A percentile compares a stretch with the other conserved stretches of the same genome.
Evolutionary conservation across 2,113 vertebrate species (phyloP).

Genomic region (Corydoras sp.): DNA sequence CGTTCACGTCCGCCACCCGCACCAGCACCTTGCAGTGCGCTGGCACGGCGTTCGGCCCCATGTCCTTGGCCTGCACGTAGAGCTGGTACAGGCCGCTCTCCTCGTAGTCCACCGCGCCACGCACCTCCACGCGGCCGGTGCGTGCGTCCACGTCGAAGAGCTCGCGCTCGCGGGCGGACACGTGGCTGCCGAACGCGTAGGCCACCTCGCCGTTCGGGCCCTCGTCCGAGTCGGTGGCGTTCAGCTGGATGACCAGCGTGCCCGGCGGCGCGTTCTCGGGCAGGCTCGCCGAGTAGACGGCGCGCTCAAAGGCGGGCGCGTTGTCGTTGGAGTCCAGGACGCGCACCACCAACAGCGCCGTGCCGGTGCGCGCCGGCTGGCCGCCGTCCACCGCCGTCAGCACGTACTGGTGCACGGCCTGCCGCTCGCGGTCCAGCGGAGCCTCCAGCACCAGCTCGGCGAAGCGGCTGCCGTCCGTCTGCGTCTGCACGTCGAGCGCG

Average conservation of each 20-base stretch:
- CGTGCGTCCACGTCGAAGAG: constrained; percentile 84
- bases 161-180: constrained; percentile 81
- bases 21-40: constrained; percentile 96
- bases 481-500: constrained; percentile 92
- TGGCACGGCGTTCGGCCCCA: constrained; percentile 91
- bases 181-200: constrained; percentile 94
- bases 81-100: constrained; percentile 88
- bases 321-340: constrained; percentile 97
- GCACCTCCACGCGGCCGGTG: constrained; percentile 88
- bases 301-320: constrained; percentile 89
- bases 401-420: constrained; percentile 91
- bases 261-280: constrained; percentile 88
- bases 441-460: constrained; percentile 92
- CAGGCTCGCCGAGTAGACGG: constrained; percentile 86
- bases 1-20: constrained; percentile 83
- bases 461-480: constrained; percentile 89
- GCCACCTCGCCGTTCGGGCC: constrained; percentile 90
- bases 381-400: constrained; percentile 95
- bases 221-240: constrained; percentile 91
- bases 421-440: constrained; percentile 90
- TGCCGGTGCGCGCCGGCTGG: constrained; percentile 85
- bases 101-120: constrained; percentile 89
- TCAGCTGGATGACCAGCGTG: constrained; percentile 88
- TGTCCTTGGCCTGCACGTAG: constrained; percentile 91
- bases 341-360: constrained; percentile 86